Percentiles rank a stretch among this genome's conserved stretches.
phyloP scores from a whole-genome alignment of 92 coral and sea anemone genomes.

The Phenganax stokvisi region DNA sequence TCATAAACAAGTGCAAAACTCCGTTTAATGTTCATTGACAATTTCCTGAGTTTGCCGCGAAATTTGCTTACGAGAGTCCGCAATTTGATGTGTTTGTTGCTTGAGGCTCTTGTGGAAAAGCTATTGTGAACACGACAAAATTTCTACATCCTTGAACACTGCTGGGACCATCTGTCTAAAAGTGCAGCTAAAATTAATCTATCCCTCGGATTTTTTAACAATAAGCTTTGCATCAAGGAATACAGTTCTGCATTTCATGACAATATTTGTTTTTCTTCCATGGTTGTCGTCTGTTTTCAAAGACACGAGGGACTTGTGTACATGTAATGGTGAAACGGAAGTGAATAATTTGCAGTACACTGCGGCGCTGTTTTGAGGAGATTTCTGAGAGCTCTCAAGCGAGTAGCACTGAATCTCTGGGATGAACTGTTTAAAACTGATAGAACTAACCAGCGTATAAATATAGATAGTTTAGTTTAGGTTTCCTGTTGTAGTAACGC shows the following conservation, averaged over 20 bases:
- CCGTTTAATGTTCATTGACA: neutral
- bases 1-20: neutral
- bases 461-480: too few species aligned
- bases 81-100: neutral
- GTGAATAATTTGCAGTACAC: neutral
- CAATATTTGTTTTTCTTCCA: neutral
- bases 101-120: neutral
- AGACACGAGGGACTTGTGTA: neutral
- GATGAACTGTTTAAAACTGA: too few species aligned
- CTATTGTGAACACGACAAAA: neutral
- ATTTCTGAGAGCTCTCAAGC: constrained; percentile 2
- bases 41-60: neutral
- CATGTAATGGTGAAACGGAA: neutral
- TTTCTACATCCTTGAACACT: neutral
- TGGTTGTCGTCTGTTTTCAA: neutral
- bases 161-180: neutral
- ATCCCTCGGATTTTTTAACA: neutral
- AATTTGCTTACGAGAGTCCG: too few species aligned
- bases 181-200: neutral
- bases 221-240: neutral
- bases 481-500: too few species aligned
- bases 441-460: neutral
- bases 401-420: neutral
- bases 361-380: constrained; percentile 10
- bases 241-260: neutral